Percentiles rank a stretch among this genome's conserved stretches.
Evolutionary conservation across 2,797 vertebrate genomes (phyloP).

Genomic region (Lepilemur ruficaudatus): DNA sequence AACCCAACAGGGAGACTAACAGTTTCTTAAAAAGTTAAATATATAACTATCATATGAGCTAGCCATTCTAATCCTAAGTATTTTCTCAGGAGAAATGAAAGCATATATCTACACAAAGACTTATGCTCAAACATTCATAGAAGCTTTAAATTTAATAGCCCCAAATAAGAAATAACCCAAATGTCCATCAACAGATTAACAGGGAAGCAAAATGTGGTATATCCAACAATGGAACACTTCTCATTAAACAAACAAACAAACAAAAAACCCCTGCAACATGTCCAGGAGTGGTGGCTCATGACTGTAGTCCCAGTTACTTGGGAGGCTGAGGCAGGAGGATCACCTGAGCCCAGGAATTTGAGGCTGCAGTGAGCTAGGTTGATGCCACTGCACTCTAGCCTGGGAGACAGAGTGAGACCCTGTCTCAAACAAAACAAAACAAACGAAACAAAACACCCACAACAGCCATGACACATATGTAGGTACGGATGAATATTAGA

Average conservation of each 20-base stretch:
- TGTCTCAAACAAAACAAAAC: too few relatives aligned
- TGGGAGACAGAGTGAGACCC: too few relatives aligned
- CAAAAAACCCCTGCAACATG: too few relatives aligned
- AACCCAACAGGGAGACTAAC: neutral
- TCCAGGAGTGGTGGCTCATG: too few relatives aligned
- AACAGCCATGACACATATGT: neutral
- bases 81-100: neutral
- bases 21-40: neutral
- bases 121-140: too few relatives aligned
- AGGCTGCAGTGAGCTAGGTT: too few relatives aligned
- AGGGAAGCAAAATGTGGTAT: neutral
- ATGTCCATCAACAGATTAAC: neutral
- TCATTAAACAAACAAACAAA: neutral
- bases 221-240: neutral
- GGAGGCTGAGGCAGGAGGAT: too few relatives aligned
- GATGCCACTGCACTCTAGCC: too few relatives aligned
- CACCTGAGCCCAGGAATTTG: too few relatives aligned
- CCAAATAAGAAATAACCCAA: neutral
- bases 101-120: neutral
- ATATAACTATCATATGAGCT: too few relatives aligned
- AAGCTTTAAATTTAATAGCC: neutral
- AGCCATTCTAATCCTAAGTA: neutral
- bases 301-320: too few relatives aligned
- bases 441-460: too few relatives aligned
- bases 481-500: neutral